Conservation (phyloP, 1,140 invertebrate genomes). For the Drosophila sulfurigaster region DNA sequence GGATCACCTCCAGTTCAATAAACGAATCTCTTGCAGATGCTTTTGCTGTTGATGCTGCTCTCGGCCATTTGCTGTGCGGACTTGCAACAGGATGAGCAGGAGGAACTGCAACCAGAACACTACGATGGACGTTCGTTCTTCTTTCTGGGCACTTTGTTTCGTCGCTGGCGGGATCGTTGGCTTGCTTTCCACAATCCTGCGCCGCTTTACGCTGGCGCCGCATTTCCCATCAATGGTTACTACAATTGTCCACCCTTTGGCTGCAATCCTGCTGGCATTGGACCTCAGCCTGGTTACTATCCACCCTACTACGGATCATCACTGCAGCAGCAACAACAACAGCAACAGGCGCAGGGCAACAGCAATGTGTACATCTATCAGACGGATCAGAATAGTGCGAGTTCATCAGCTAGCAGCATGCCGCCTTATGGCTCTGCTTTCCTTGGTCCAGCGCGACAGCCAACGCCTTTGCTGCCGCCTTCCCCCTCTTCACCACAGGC, state of each 20-base stretch:
- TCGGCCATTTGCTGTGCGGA: slow-evolving; percentile 8
- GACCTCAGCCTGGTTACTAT: slow-evolving; percentile 61
- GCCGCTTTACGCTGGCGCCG: slow-evolving; percentile 61
- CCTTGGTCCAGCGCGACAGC: slow-evolving; percentile 24
- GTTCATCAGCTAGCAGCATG: background rate
- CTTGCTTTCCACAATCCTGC: slow-evolving; percentile 57
- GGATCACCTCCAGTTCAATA: background rate
- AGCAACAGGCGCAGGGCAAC: slow-evolving; percentile 61
- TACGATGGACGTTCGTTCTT: slow-evolving; percentile 65
- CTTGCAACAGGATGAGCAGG: slow-evolving; percentile 17
- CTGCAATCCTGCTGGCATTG: slow-evolving; percentile 59
- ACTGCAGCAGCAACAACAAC: slow-evolving; percentile 42
- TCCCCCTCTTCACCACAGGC: background rate
- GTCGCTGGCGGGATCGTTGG: slow-evolving; percentile 74
- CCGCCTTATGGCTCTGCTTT: slow-evolving; percentile 51
- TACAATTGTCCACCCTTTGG: slow-evolving; percentile 66
- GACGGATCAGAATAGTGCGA: slow-evolving; percentile 63
- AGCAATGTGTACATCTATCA: slow-evolving; percentile 74
- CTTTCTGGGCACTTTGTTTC: slow-evolving; percentile 63
- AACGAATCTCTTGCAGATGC: background rate
- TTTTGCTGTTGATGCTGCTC: slow-evolving; percentile 38
- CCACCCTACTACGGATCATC: slow-evolving; percentile 40
- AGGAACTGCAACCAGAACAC: slow-evolving; percentile 25
- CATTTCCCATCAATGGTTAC: slow-evolving; percentile 63
- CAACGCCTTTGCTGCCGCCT: slow-evolving; percentile 31